These are phyloP conservation scores for Agrilus cyanescens DNA, from an alignment of 2,888 invertebrate species.

Conservation along the genomic window DNA sequence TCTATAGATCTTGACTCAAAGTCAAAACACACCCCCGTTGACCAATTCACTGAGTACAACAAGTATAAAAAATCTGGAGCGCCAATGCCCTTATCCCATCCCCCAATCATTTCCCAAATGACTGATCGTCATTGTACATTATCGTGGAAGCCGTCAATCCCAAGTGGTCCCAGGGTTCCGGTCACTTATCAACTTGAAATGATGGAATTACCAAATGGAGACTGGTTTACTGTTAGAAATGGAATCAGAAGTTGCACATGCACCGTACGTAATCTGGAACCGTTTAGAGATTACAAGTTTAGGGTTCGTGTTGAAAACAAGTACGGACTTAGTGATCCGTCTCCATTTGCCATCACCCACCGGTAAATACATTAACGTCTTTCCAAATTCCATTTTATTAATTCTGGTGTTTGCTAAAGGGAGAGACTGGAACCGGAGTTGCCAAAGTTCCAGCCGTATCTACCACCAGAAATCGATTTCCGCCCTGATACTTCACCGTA, in stretches of 20 bases:
- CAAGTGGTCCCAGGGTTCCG: constrained; percentile 74
- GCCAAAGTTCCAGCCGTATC: constrained; percentile 66
- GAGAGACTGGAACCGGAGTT: constrained; percentile 67
- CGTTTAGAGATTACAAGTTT: constrained; percentile 91
- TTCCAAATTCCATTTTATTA: not conserved
- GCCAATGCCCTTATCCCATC: constrained; percentile 79
- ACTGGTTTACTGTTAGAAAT: constrained; percentile 82
- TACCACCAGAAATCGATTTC: constrained; percentile 71
- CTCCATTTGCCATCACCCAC: constrained; percentile 77
- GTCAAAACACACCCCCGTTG: constrained; percentile 53
- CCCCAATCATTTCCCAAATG: constrained; percentile 87
- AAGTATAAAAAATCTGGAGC: constrained; percentile 72
- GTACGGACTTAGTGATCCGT: constrained; percentile 92
- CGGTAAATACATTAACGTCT: constrained; percentile 25
- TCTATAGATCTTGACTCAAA: constrained; percentile 52
- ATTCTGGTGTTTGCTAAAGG: constrained; percentile 29
- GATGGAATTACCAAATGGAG: constrained; percentile 81
- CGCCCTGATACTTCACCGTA: constrained; percentile 75
- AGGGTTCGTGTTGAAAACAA: constrained; percentile 93
- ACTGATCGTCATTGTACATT: constrained; percentile 78
- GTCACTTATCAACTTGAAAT: constrained; percentile 93
- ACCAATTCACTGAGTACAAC: constrained; percentile 76
- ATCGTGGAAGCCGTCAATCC: constrained; percentile 89
- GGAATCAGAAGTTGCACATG: constrained; percentile 82
- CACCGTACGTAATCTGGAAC: constrained; percentile 80